Base-by-base conservation (phyloP, 2,113 vertebrate genomes). In the Megaceryle maxima region DNA sequence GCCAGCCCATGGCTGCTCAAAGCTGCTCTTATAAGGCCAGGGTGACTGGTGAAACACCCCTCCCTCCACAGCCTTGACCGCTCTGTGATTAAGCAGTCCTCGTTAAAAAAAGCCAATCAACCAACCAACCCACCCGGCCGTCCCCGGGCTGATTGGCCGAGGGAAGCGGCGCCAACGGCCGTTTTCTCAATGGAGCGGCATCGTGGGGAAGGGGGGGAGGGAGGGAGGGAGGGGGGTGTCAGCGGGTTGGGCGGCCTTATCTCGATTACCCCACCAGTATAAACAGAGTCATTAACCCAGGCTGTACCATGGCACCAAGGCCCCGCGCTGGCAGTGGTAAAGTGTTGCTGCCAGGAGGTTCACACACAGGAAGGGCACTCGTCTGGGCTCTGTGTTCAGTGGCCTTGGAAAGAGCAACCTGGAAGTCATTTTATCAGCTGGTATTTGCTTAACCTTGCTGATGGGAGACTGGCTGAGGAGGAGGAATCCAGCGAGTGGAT, bases 271-370 rank as follows among this genome's bases (percentile, higher is more conserved):
- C 84, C 96, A 96, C 95, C 37, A 95, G 87, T 77, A 97, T 97
- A 98, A 98, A 98, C 97, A 98, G 96, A 97, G 98, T 98, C 98
- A 98, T 99, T 99, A 98, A 98, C 98, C 98, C 98, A 92, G 98
- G 97, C 98, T 83, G 99, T 99, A 99, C 99, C 99, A 98, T 97
- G 99, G 98, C 97, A 98, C 99, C 99, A 98, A 99, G 99, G 99
- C 98, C 96, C 98, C 97, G 29, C 69, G 67, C 95, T 88, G 97
- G 93, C 96, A 97, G 85, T 60, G 93, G 53, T 92, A 94, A 90
- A 96, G 78, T 85, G 97, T 90, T 75, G 17, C 96, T 96, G 97
- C 97, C 98, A 98, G 90, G 17, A 46, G 73, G 81, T 72, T 94
- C 92, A 82, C 90, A 73, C 85, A 31, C 63, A 29, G 77, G 20